Base-by-base conservation (phyloP, 1,140 invertebrate species). In the Caenorhabditis tropicalis region DNA sequence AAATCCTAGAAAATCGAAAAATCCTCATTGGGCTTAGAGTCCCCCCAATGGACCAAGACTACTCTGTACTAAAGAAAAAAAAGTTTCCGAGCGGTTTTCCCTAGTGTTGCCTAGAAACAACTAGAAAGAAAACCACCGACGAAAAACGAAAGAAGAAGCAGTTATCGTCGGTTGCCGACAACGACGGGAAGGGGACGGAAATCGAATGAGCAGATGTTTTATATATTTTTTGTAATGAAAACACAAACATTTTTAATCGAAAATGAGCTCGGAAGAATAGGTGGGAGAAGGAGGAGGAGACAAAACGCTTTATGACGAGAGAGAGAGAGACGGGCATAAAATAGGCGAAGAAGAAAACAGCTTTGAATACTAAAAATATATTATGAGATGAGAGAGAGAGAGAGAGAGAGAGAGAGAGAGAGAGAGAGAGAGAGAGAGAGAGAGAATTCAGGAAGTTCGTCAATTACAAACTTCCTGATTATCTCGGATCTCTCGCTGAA, bases 401-500 rank as follows among this genome's bases (percentile, higher is more conserved):
- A 6, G 48, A 24, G 29, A 56, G 29, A 16, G 49, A 51, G 21
- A 21, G 6, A 51, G 6, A 16, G 16, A 12, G 43, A 46, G 43
- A 46, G 9, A 9, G 10, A 24, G 16, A n/a, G 51, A 53, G 16
- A 2, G 43, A 2, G 43, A 46, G 43, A 1, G n/a, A 19, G n/a
- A n/a, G 49, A 51, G n/a, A 51, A 21, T 27, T 2, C 21, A 33
- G 58, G 58, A 65, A 65, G 16, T 27, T 65, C 29, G 29, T 36
- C 58, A 65, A 33, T 36, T 46, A 74, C 36, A 24, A 74, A n/a
- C 36, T 74, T 74, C 65, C 65, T 74, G 65, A 74, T 74, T 74
- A 74, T 43, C 53, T n/a, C n/a, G n/a, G n/a, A n/a, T n/a, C n/a
- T n/a, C n/a, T n/a, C n/a, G n/a, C n/a, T n/a, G n/a, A n/a, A n/a